A percentile compares a stretch with the other conserved stretches of the same genome.
Conservation (phyloP, 2,113 vertebrate species). For the Callionymus lyra region DNA sequence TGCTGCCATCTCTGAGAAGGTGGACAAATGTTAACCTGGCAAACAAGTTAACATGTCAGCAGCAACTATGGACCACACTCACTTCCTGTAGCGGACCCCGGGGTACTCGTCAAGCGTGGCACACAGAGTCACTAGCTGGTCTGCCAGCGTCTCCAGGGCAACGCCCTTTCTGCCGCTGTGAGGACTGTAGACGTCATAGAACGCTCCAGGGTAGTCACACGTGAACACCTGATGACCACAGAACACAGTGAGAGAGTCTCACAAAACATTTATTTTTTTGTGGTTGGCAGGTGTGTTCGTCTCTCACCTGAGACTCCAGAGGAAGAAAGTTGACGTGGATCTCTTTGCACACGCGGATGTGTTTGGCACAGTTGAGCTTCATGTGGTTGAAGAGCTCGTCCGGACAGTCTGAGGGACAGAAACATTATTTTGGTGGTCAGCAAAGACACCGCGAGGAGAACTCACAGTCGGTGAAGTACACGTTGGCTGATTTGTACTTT, state of each 20-base stretch:
- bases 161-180: conserved; percentile 66
- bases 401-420: conserved; percentile 72
- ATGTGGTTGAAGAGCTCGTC: conserved; percentile 87
- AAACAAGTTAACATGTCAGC: neutral
- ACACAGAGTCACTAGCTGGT: conserved; percentile 88
- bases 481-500: conserved; percentile 87
- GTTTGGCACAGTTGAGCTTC: conserved; percentile 78
- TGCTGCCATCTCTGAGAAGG: conserved; percentile 62
- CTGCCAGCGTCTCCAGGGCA: conserved; percentile 77
- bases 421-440: neutral
- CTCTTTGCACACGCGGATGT: conserved; percentile 87
- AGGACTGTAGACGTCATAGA: conserved; percentile 82
- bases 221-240: conserved; percentile 79
- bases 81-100: conserved; percentile 87
- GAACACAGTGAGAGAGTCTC: neutral
- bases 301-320: conserved; percentile 80
- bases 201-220: conserved; percentile 79
- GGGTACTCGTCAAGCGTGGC: conserved; percentile 91
- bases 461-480: conserved; percentile 98
- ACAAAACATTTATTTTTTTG: too few relatives aligned
- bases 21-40: neutral
- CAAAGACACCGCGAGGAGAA: conserved; percentile 9
- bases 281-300: neutral
- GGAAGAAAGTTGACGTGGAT: conserved; percentile 89
- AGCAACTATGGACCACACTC: conserved; percentile 20